Evolutionary conservation across 2,888 invertebrate species (phyloP).

Genomic region (Caenorhabditis imperialis): DNA sequence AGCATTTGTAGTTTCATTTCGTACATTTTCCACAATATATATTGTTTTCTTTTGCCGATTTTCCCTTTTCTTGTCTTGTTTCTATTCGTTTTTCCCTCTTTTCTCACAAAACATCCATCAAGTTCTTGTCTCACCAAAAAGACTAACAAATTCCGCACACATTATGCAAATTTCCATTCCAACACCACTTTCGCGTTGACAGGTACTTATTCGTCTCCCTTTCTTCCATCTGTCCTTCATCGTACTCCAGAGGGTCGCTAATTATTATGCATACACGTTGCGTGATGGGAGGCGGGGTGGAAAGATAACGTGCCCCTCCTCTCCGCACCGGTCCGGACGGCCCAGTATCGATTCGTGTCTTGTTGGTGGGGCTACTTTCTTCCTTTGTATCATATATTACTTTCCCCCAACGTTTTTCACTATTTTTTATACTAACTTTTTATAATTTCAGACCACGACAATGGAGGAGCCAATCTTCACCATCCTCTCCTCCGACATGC

Average conservation of each 20-base stretch:
- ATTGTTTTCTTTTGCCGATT: slow-evolving; percentile 1
- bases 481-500: slow-evolving; percentile 8
- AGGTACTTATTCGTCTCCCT: too few species aligned
- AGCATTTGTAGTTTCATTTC: too few species aligned
- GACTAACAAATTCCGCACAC: too few species aligned
- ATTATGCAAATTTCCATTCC: too few species aligned
- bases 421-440: background rate
- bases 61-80: background rate
- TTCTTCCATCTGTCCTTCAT: too few species aligned
- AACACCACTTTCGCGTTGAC: too few species aligned
- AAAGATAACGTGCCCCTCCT: slow-evolving; percentile 20
- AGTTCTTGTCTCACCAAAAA: slow-evolving; percentile 1
- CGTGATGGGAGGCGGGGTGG: slow-evolving; percentile 3
- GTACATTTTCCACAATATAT: background rate
- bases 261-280: slow-evolving; percentile 34
- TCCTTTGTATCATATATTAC: background rate
- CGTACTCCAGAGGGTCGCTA: slow-evolving; percentile 9
- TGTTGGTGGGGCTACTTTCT: too few species aligned
- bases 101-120: background rate
- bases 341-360: background rate
- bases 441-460: background rate
- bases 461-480: slow-evolving; percentile 7
- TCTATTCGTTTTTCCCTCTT: too few species aligned
- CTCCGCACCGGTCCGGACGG: slow-evolving; percentile 3
- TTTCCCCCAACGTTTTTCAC: background rate